phyloP scores from a whole-genome alignment of 2,888 invertebrate species.

The Lycocerus yunnanus region DNA sequence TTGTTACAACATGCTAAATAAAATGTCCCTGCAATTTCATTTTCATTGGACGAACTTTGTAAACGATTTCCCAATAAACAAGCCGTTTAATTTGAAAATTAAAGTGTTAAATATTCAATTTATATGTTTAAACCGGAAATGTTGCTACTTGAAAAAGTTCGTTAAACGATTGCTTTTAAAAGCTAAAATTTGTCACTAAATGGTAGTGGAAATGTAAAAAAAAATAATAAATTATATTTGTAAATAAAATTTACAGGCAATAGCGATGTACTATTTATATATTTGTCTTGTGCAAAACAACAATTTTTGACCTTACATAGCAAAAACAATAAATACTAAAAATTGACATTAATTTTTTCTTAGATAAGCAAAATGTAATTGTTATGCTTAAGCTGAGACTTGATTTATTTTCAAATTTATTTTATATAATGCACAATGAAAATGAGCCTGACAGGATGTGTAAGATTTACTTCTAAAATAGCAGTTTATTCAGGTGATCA shows the following conservation, averaged over 20 bases:
- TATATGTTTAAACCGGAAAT: background rate
- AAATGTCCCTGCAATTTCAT: too few relatives aligned
- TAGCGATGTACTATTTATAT: background rate
- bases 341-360: background rate
- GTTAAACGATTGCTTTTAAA: background rate
- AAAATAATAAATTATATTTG: background rate
- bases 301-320: background rate
- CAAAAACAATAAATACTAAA: background rate
- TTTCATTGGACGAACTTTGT: background rate
- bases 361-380: background rate
- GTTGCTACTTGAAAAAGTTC: background rate
- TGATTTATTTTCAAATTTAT: background rate
- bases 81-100: background rate
- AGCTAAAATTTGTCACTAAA: background rate
- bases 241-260: background rate
- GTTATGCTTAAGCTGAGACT: background rate
- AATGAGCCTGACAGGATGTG: background rate
- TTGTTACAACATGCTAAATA: too few relatives aligned
- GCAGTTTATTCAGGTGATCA: background rate
- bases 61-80: too few relatives aligned
- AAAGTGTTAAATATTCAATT: background rate
- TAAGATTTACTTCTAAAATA: background rate
- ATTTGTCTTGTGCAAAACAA: background rate
- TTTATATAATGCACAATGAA: background rate
- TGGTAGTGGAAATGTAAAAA: background rate